These are phyloP conservation scores for Corvus cornix DNA, from an alignment of 2,113 vertebrate species.

Conservation along the genomic window DNA sequence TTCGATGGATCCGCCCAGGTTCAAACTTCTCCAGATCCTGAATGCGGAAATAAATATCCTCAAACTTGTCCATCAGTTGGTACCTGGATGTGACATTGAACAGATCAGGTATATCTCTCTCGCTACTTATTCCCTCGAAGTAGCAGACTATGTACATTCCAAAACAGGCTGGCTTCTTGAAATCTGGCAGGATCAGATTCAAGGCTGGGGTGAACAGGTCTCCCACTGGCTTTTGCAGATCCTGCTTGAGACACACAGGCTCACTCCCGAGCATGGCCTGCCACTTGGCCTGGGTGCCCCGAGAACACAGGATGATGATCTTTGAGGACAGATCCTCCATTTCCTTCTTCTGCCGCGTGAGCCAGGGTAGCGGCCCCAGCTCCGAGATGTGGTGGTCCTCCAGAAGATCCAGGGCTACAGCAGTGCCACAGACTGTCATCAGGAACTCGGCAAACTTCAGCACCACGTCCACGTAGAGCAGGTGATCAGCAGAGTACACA, in stretches of 20 bases:
- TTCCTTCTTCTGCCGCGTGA: constrained; percentile 84
- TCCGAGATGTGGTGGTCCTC: constrained; percentile 81
- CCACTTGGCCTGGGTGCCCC: constrained; percentile 91
- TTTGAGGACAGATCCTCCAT: constrained; percentile 81
- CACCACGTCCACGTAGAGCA: constrained; percentile 86
- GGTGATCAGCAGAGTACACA: constrained; percentile 92
- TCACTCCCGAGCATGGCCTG: constrained; percentile 83
- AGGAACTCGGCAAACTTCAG: constrained; percentile 91
- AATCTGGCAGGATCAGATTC: constrained; percentile 87
- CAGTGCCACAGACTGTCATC: constrained; percentile 83
- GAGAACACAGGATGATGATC: constrained; percentile 90
- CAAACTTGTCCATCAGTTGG: constrained; percentile 89
- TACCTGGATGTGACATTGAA: constrained; percentile 85
- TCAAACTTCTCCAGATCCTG: constrained; percentile 90
- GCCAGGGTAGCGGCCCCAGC: constrained; percentile 86
- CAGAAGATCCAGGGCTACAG: constrained; percentile 88
- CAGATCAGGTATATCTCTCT: constrained; percentile 83
- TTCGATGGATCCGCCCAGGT: constrained; percentile 80
- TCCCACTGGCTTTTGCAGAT: constrained; percentile 75
- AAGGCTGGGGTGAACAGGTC: constrained; percentile 91
- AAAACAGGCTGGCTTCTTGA: constrained; percentile 84
- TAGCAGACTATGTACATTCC: constrained; percentile 93
- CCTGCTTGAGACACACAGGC: constrained; percentile 78
- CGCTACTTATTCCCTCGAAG: constrained; percentile 82
- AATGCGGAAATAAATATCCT: constrained; percentile 91